Percentiles rank a stretch among this genome's conserved stretches.
Evolutionary conservation across 2,888 invertebrate genomes (phyloP).

Genomic region (Chalcosyrphus nemorum): DNA sequence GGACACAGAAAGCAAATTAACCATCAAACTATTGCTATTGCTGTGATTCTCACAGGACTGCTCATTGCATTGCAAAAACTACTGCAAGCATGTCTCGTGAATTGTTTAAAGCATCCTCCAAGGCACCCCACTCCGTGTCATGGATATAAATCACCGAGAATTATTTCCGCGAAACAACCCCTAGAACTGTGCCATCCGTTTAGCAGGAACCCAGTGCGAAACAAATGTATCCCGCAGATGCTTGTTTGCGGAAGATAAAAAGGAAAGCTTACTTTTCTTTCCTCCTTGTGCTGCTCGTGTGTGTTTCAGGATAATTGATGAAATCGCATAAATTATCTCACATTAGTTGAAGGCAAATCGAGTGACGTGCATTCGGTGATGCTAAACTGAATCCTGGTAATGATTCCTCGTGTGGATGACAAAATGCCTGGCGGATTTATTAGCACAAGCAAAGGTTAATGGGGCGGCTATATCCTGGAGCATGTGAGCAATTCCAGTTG

Average conservation of each 20-base stretch:
- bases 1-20: no score
- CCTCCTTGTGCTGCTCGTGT: background rate
- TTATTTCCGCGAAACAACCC: background rate
- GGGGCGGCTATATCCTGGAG: background rate
- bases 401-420: background rate
- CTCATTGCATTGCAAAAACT: no score
- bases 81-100: no score
- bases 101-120: no score
- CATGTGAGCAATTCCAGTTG: background rate
- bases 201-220: background rate
- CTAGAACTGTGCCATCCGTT: background rate
- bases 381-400: background rate
- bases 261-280: background rate
- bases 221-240: background rate
- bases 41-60: no score
- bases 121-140: no score
- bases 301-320: background rate
- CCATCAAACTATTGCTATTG: no score
- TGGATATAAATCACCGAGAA: background rate
- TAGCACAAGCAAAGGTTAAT: background rate
- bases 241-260: background rate
- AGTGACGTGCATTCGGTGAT: background rate
- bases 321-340: background rate
- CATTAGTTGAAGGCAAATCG: slow-evolving; percentile 2
- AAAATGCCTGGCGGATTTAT: background rate